A percentile compares a stretch with the other conserved stretches of the same genome.
Conservation (phyloP, 2,888 invertebrate genomes). For the Eurytoma californica region DNA sequence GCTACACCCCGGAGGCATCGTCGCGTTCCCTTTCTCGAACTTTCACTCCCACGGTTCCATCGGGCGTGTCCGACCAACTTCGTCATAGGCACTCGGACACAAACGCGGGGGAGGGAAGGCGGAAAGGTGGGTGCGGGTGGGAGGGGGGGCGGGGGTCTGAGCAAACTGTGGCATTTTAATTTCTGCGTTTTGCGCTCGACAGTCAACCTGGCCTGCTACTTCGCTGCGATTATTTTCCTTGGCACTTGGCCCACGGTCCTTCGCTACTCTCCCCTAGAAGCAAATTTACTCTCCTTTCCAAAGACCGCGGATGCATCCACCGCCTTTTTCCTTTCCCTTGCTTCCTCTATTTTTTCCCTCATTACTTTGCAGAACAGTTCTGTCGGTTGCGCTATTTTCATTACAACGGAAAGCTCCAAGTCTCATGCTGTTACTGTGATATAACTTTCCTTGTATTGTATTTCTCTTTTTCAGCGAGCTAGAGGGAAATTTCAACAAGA, state of each 20-base stretch:
- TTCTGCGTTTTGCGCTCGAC: background rate
- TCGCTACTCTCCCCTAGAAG: background rate
- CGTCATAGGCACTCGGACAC: background rate
- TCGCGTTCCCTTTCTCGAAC: conserved; percentile 18
- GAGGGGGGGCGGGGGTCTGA: background rate
- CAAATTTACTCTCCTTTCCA: background rate
- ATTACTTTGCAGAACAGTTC: background rate
- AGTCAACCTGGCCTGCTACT: background rate
- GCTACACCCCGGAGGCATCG: conserved; percentile 15
- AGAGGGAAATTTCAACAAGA: no score
- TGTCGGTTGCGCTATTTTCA: background rate
- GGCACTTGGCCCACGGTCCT: background rate
- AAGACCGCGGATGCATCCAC: background rate
- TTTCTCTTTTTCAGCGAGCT: no score
- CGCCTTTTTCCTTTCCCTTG: background rate
- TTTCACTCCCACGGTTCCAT: conserved; percentile 46
- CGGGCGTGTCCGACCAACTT: conserved; percentile 17
- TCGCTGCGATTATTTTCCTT: conserved; percentile 26
- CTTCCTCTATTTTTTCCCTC: background rate
- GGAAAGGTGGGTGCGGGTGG: no score
- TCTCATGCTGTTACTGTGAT: no score
- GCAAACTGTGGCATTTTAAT: conserved; percentile 36
- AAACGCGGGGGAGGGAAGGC: background rate
- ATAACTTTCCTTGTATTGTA: no score
- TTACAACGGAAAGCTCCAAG: no score